A percentile compares a stretch with the other conserved stretches of the same genome.
Evolutionary conservation across 2,888 invertebrate species (phyloP).

Genomic region (Orgyia antiqua): DNA sequence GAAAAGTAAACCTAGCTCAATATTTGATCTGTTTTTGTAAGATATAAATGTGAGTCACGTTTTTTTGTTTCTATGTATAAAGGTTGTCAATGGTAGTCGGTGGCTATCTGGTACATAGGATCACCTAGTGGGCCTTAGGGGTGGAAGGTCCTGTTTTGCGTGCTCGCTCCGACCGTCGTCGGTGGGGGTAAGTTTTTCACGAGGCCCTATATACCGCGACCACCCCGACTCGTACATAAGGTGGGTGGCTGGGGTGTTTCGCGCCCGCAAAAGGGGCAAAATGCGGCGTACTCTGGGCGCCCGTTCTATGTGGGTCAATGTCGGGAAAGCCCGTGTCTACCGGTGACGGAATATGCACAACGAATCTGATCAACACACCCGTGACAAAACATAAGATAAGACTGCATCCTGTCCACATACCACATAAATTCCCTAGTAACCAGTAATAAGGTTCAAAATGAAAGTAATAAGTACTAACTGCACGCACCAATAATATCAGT

Average conservation of each 20-base stretch:
- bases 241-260: conserved; percentile 73
- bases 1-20: no score
- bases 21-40: no score
- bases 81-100: conserved; percentile 30
- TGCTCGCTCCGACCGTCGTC: conserved; percentile 64
- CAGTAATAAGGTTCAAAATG: conserved; percentile 43
- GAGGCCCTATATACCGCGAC: conserved; percentile 78
- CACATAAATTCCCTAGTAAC: conserved; percentile 36
- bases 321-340: conserved; percentile 79
- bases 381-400: conserved; percentile 58
- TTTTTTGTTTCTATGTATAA: conserved; percentile 19
- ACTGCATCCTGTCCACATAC: conserved; percentile 36
- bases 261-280: conserved; percentile 79
- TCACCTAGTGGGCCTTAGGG: conserved; percentile 60
- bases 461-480: conserved; percentile 4
- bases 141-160: conserved; percentile 76
- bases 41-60: no score
- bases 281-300: conserved; percentile 78
- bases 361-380: conserved; percentile 76
- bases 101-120: conserved; percentile 57
- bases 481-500: conserved; percentile 5
- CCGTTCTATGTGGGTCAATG: conserved; percentile 79
- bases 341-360: conserved; percentile 78
- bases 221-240: conserved; percentile 76
- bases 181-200: conserved; percentile 78